Evolutionary conservation across 2,888 invertebrate genomes (phyloP), one percentile per base, ranked within the genome.

Genomic region (Seira musarum): DNA sequence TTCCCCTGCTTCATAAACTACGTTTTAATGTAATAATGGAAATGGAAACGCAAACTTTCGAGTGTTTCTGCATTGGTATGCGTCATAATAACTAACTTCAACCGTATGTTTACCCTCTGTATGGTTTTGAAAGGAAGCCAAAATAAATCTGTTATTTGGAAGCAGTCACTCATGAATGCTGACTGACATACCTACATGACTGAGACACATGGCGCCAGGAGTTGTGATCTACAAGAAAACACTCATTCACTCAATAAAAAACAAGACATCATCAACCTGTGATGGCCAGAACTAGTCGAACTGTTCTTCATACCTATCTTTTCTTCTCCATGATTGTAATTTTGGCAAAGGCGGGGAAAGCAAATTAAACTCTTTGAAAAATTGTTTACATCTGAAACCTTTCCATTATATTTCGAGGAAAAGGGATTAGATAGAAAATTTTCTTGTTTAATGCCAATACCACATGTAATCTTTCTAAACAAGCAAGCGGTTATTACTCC

Each of bases 71-170:
- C n/a, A n/a, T n/a, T n/a, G n/a, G n/a, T n/a, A n/a, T n/a, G n/a
- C n/a, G n/a, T n/a, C n/a, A n/a, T n/a, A n/a, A n/a, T n/a, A n/a
- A n/a, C n/a, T n/a, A n/a, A n/a, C n/a, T n/a, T n/a, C n/a, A n/a
- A n/a, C n/a, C n/a, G n/a, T n/a, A n/a, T n/a, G n/a, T n/a, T 40
- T 19, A 57, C 19, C 19, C 57, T 57, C 19, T 57, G 57, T 13
- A 17, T 57, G 19, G 15, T 73, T 71, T 73, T 73, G 73, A 65
- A 73, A n/a, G 65, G 35, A 10, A 65, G 64, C 73, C 73, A 73
- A 73, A 6, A 65, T 19, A 53, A 19, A 46, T 40, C 40, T 63
- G 60, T 60, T 68, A 13, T n/a, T 21, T 13, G 21, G 21, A 40
- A 30, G 71, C 71, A 71, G 73, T 65, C 73, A 65, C 24, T 64